Evolutionary conservation across 1,140 invertebrate genomes (phyloP), one percentile per base, ranked within the genome.

Genomic region (Caenorhabditis inopinata): DNA sequence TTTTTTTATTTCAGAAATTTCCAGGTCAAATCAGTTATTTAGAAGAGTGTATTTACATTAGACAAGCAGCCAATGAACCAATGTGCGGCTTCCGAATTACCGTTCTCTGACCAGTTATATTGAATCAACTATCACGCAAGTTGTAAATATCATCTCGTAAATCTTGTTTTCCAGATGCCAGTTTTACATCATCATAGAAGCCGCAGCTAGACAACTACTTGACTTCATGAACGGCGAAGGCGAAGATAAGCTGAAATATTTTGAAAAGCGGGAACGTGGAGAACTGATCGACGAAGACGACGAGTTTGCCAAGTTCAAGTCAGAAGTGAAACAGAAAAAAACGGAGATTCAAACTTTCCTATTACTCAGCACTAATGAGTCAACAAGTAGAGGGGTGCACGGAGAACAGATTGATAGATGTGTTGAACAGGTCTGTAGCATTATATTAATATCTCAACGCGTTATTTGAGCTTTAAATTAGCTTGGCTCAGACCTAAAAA

Each of bases 81-180:
- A n/a, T n/a, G n/a, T n/a, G n/a, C n/a, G n/a, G n/a, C n/a, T n/a
- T n/a, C n/a, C n/a, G n/a, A n/a, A n/a, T n/a, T n/a, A n/a, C n/a
- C n/a, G n/a, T n/a, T n/a, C n/a, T n/a, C n/a, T n/a, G n/a, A n/a
- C n/a, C n/a, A n/a, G n/a, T n/a, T n/a, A n/a, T n/a, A n/a, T n/a
- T n/a, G n/a, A n/a, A n/a, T n/a, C n/a, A n/a, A n/a, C n/a, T n/a
- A n/a, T n/a, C n/a, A n/a, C n/a, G n/a, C n/a, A n/a, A n/a, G n/a
- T n/a, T n/a, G n/a, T n/a, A n/a, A n/a, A n/a, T n/a, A n/a, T n/a
- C n/a, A n/a, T n/a, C n/a, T n/a, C n/a, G n/a, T n/a, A n/a, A 42
- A 42, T 7, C 14, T 42, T 42, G 6, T 7, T 42, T 48, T 80
- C 46, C 79, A 81, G 80, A 51, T 81, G 80, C 45, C 75, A 77